A percentile compares a stretch with the other conserved stretches of the same genome.
phyloP scores from a whole-genome alignment of 2,888 invertebrate genomes.

The Ophion slaviceki region DNA sequence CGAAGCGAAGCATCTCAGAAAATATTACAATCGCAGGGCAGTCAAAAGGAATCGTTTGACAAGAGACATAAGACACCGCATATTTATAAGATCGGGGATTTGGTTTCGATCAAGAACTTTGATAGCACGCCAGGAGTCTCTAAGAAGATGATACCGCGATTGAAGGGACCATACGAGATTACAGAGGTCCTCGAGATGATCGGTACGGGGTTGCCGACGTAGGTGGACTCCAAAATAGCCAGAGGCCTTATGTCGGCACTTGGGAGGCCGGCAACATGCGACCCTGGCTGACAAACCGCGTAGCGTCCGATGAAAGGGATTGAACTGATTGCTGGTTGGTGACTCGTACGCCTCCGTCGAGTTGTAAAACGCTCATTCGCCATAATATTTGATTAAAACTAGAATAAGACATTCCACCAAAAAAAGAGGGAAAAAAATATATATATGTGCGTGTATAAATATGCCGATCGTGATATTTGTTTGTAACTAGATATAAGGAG shows the following conservation, averaged over 20 bases:
- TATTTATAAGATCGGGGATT: constrained; percentile 51
- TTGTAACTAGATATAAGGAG: not conserved
- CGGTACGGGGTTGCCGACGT: constrained; percentile 56
- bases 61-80: constrained; percentile 58
- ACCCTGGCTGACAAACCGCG: not conserved
- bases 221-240: constrained; percentile 45
- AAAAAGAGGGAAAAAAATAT: not conserved
- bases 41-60: not conserved
- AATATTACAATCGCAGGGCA: not conserved
- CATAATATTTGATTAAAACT: too few species aligned
- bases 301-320: not conserved
- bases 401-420: too few species aligned
- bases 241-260: constrained; percentile 35
- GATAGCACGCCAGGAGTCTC: constrained; percentile 53
- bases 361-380: too few species aligned
- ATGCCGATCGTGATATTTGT: not conserved
- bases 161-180: constrained; percentile 62
- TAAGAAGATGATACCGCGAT: constrained; percentile 61
- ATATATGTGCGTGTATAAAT: too few species aligned
- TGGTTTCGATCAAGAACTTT: constrained; percentile 54
- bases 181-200: constrained; percentile 49
- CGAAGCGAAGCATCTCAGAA: constrained; percentile 36
- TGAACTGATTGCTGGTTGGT: not conserved
- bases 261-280: constrained; percentile 54
- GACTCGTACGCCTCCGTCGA: not conserved